Evolutionary conservation across 2,113 vertebrate genomes (phyloP).

Genomic region (Thymallus thymallus): DNA sequence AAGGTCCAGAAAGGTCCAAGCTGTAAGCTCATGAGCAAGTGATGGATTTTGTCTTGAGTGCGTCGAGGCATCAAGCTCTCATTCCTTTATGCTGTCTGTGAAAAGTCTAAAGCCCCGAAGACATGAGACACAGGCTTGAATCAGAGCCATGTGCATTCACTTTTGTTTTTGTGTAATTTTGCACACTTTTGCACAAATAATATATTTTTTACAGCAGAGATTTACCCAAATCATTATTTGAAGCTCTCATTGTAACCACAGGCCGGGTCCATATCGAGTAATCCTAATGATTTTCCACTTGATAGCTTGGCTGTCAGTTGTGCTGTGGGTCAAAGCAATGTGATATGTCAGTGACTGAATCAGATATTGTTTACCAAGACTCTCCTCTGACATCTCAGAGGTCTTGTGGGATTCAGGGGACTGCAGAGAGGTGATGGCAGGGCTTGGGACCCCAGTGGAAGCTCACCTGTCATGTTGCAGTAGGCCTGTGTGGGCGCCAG

Average conservation of each 20-base stretch:
- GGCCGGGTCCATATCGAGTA: slow-evolving; percentile 17
- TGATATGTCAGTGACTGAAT: slow-evolving; percentile 39
- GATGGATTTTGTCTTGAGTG: slow-evolving; percentile 42
- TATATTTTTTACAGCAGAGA: not conserved
- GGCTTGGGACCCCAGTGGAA: slow-evolving; percentile 14
- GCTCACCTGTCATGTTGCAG: slow-evolving; percentile 94
- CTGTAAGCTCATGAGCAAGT: slow-evolving; percentile 44
- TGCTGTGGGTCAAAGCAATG: slow-evolving; percentile 28
- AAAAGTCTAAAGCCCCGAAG: not conserved
- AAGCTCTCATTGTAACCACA: not conserved
- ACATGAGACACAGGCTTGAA: not conserved
- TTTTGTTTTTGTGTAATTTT: not conserved
- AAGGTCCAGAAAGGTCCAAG: too few relatives aligned
- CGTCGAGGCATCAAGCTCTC: not conserved
- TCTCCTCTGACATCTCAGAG: slow-evolving; percentile 3
- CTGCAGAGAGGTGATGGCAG: slow-evolving; percentile 33
- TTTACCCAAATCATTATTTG: not conserved
- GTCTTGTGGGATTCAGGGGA: slow-evolving; percentile 14
- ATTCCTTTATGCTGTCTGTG: not conserved
- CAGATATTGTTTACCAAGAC: slow-evolving; percentile 13
- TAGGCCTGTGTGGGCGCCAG: slow-evolving; percentile 85
- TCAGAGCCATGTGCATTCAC: not conserved
- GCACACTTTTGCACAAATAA: not conserved
- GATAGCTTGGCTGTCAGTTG: slow-evolving; percentile 25
- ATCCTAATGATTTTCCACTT: slow-evolving; percentile 35